Conservation (phyloP, 2,113 vertebrate genomes). For the Sinocyclocheilus rhinocerous region DNA sequence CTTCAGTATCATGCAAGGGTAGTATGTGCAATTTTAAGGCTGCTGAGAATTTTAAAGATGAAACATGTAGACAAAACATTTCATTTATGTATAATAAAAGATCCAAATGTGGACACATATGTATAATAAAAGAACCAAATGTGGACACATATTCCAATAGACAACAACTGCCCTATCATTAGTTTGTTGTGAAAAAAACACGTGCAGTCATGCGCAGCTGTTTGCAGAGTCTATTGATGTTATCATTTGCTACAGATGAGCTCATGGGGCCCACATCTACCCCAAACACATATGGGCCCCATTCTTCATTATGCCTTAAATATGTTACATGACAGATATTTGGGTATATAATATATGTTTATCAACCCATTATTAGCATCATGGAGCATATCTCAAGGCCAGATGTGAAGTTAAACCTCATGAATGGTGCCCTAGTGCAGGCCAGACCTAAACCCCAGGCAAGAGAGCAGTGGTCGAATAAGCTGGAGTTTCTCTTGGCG, state of each 20-base stretch:
- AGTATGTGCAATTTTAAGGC: background rate
- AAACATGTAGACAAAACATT: background rate
- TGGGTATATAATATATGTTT: background rate
- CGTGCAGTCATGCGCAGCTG: background rate
- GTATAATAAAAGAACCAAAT: background rate
- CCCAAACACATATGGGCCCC: background rate
- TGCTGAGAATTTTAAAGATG: background rate
- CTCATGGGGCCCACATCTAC: background rate
- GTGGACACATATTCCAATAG: background rate
- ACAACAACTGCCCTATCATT: background rate
- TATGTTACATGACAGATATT: constrained; percentile 6
- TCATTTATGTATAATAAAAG: background rate
- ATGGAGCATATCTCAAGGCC: constrained; percentile 55
- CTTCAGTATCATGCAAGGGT: background rate
- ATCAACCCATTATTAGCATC: constrained; percentile 13
- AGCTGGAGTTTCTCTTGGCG: constrained; percentile 73
- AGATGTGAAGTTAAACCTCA: constrained; percentile 44
- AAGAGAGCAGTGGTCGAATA: constrained; percentile 73
- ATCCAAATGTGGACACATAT: background rate
- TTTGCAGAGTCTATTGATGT: background rate
- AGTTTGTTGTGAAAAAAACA: constrained; percentile 3
- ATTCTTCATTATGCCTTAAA: background rate
- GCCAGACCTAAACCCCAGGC: constrained; percentile 55
- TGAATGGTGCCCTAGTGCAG: constrained; percentile 27
- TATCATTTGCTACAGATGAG: constrained; percentile 19